A percentile compares a stretch with the other conserved stretches of the same genome.
Conservation (phyloP, 2,797 vertebrate species). For the Luscinia luscinia region DNA sequence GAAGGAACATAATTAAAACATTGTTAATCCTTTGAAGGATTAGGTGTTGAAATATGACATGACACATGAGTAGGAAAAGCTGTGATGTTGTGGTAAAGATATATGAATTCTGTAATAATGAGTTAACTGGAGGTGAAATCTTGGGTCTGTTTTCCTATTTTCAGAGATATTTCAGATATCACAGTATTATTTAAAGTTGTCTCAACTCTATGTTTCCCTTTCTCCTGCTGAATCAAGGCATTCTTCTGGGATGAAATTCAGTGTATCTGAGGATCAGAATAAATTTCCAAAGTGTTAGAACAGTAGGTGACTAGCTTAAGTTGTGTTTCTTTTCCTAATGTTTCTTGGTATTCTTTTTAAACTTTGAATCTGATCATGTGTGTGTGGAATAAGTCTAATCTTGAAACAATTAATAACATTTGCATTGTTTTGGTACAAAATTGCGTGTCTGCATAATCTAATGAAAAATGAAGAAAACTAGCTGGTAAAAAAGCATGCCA, state of each 20-base stretch:
- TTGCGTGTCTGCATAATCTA: background rate
- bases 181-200: background rate
- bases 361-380: background rate
- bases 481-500: background rate
- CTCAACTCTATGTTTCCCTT: background rate
- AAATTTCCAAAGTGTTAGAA: background rate
- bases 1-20: background rate
- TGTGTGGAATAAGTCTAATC: background rate
- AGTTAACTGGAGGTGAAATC: background rate
- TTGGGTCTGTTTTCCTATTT: background rate
- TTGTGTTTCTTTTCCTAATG: background rate
- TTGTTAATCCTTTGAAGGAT: background rate
- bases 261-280: background rate
- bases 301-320: background rate
- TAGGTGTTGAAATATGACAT: background rate
- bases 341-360: background rate
- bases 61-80: background rate
- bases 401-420: constrained; percentile 7
- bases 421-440: background rate
- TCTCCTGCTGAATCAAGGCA: background rate
- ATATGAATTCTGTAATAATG: background rate
- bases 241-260: background rate
- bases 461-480: background rate
- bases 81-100: background rate
- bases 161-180: background rate